Evolutionary conservation across 2,888 invertebrate species (phyloP).

Genomic region (Toxonevra muliebris): DNA sequence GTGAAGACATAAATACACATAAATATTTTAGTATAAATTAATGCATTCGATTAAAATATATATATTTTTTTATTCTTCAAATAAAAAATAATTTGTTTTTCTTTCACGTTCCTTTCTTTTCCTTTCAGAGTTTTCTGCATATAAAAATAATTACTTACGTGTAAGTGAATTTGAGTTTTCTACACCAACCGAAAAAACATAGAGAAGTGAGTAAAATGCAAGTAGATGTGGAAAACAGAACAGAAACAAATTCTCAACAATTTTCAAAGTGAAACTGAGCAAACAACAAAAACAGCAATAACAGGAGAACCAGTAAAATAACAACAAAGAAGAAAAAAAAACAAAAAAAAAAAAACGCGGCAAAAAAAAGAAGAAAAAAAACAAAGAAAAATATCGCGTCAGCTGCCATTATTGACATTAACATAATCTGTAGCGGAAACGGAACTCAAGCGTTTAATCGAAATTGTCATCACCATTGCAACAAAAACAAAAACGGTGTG

Average conservation of each 20-base stretch:
- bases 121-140: neutral
- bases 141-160: neutral
- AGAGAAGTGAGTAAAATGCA: neutral
- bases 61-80: neutral
- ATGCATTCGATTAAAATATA: neutral
- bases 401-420: constrained; percentile 24
- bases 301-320: neutral
- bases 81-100: neutral
- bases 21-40: neutral
- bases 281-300: neutral
- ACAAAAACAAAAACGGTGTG: neutral
- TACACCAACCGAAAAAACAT: too few relatives aligned
- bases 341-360: neutral
- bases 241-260: too few relatives aligned
- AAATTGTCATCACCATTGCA: constrained; percentile 22
- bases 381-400: neutral
- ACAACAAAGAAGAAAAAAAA: neutral
- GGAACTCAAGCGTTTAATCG: constrained; percentile 39
- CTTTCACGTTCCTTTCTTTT: neutral
- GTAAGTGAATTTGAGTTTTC: neutral
- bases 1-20: too few relatives aligned
- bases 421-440: constrained; percentile 34
- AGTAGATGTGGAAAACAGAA: too few relatives aligned
- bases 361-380: neutral
- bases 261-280: neutral